These are phyloP conservation scores for Chelon labrosus DNA, from an alignment of 2,797 vertebrate genomes.

Conservation along the genomic window DNA sequence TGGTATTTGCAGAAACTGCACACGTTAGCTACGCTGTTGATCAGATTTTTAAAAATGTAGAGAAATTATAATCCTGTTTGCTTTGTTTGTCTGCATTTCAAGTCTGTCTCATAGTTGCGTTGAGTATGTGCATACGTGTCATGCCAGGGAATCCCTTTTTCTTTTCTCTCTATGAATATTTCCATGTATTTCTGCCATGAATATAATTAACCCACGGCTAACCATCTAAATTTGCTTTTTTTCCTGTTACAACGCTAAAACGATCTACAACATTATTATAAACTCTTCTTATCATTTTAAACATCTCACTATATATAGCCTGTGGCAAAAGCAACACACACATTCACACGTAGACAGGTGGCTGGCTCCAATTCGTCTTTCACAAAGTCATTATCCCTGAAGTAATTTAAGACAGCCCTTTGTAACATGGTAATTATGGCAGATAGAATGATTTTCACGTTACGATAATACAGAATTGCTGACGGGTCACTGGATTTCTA, in stretches of 20 bases:
- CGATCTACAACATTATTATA: conserved; percentile 11
- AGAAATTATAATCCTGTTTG: neutral
- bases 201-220: neutral
- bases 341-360: conserved; percentile 38
- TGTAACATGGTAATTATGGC: conserved; percentile 81
- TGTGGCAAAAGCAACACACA: conserved; percentile 9
- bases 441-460: conserved; percentile 82
- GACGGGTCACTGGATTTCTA: conserved; percentile 79
- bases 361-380: conserved; percentile 55
- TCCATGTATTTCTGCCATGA: neutral
- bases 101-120: neutral
- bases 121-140: neutral
- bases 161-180: neutral
- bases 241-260: neutral
- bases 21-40: neutral
- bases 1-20: conserved; percentile 1
- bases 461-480: conserved; percentile 80
- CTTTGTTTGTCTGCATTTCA: neutral
- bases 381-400: conserved; percentile 73
- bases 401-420: conserved; percentile 77
- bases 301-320: conserved; percentile 2
- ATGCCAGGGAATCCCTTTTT: neutral
- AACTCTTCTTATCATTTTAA: neutral
- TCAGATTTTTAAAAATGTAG: neutral
- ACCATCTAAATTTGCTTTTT: neutral